phyloP scores from a whole-genome alignment of 2,888 invertebrate species.

The Trissolcus brochymenae region DNA sequence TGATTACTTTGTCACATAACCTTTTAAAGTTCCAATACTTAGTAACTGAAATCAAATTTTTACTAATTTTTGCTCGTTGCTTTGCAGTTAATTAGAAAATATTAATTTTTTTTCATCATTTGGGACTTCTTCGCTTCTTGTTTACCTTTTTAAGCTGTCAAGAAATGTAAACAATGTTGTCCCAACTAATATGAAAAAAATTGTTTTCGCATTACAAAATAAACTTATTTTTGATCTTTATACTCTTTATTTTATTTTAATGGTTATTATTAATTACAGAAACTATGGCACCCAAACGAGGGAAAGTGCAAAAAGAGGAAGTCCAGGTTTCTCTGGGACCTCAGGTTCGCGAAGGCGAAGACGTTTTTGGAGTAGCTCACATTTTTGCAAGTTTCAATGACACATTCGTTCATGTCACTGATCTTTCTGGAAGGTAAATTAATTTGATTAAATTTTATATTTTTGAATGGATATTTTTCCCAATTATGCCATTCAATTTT shows the following conservation, averaged over 20 bases:
- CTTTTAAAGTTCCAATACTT: neutral
- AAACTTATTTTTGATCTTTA: too few species aligned
- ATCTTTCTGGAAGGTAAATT: conserved; percentile 91
- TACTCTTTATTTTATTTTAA: too few species aligned
- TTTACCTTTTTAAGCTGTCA: neutral
- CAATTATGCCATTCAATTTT: neutral
- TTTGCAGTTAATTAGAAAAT: neutral
- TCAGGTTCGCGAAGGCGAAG: conserved; percentile 97
- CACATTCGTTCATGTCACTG: conserved; percentile 99
- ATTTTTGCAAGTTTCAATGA: conserved; percentile 99
- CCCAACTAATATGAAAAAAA: too few species aligned
- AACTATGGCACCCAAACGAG: conserved; percentile 97
- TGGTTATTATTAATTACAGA: conserved; percentile 30
- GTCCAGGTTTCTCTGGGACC: conserved; percentile 97
- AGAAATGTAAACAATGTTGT: neutral
- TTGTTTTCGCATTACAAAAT: too few species aligned
- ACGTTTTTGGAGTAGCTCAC: conserved; percentile 99
- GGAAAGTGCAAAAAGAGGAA: conserved; percentile 97
- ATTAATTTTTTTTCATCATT: neutral
- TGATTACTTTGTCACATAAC: neutral
- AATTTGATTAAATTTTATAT: too few species aligned
- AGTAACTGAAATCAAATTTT: neutral
- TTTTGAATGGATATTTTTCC: neutral
- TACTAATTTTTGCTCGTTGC: neutral
- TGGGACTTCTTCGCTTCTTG: neutral